Percentiles rank a stretch among this genome's conserved stretches.
These are phyloP conservation scores for Gambusia affinis DNA, from an alignment of 2,113 vertebrate species.

Conservation along the genomic window DNA sequence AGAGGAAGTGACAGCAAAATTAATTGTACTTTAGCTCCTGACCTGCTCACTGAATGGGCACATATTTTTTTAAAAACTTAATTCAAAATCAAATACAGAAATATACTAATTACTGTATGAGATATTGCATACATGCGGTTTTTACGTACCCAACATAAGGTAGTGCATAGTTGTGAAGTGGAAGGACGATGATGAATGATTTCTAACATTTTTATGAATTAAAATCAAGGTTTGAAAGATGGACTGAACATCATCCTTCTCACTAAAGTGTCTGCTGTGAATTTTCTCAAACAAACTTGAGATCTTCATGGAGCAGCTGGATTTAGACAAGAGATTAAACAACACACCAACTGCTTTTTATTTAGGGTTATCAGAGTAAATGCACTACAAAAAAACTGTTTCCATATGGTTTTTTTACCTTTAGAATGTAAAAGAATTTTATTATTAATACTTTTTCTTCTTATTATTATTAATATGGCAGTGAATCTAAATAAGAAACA, in stretches of 20 bases:
- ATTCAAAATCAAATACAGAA: background rate
- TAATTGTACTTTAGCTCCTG: constrained; percentile 31
- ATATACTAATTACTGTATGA: background rate
- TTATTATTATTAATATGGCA: too few relatives aligned
- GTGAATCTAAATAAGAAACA: too few relatives aligned
- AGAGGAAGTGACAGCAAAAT: constrained; percentile 48
- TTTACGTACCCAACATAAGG: too few relatives aligned
- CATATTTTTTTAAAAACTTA: constrained; percentile 9
- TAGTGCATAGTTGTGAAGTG: too few relatives aligned
- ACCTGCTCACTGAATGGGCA: constrained; percentile 16
- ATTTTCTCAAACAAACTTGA: background rate
- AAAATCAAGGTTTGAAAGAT: too few relatives aligned
- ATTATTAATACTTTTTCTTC: too few relatives aligned
- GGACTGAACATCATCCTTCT: too few relatives aligned
- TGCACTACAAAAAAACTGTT: too few relatives aligned
- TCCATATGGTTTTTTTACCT: too few relatives aligned
- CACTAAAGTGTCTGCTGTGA: background rate
- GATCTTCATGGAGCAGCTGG: background rate
- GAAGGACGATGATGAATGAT: too few relatives aligned
- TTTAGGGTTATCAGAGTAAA: background rate
- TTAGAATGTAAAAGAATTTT: too few relatives aligned
- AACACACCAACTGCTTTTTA: background rate
- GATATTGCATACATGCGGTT: background rate
- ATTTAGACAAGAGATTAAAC: background rate
- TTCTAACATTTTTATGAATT: too few relatives aligned